Conservation (phyloP, 2,797 vertebrate species). For the Cryptoblepharus egeriae region DNA sequence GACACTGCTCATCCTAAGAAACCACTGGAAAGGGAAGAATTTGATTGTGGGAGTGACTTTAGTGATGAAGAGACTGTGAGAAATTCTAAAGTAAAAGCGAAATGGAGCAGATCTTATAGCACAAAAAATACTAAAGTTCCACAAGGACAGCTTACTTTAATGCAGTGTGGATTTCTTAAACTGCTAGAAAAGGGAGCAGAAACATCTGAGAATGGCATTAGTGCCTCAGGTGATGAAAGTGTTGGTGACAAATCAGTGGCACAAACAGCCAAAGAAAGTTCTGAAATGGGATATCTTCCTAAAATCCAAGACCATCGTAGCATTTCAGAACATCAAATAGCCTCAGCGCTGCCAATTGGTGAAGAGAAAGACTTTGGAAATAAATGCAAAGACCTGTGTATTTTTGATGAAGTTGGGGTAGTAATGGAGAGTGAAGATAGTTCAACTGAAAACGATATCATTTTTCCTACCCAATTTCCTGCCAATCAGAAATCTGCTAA, state of each 20-base stretch:
- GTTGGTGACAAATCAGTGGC: constrained; percentile 49
- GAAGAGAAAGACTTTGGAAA: constrained; percentile 50
- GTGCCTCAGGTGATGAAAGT: constrained; percentile 32
- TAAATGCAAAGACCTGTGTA: constrained; percentile 21
- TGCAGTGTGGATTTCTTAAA: constrained; percentile 84
- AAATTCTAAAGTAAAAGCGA: constrained; percentile 57
- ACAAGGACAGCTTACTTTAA: constrained; percentile 78
- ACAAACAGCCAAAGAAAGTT: constrained; percentile 61
- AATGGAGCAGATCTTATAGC: constrained; percentile 46
- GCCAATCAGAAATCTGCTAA: constrained; percentile 42
- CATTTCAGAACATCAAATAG: constrained; percentile 34
- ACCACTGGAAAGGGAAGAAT: constrained; percentile 49
- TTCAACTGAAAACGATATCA: constrained; percentile 66
- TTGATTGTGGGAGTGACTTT: constrained; percentile 82
- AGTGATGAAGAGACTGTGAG: constrained; percentile 85
- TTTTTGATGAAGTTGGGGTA: constrained; percentile 36
- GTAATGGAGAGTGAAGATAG: constrained; percentile 64
- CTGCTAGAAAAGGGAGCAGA: constrained; percentile 74
- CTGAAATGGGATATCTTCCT: constrained; percentile 21
- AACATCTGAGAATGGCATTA: constrained; percentile 48
- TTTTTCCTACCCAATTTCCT: constrained; percentile 68
- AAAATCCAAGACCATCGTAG: constrained; percentile 36
- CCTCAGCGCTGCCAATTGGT: constrained; percentile 54
- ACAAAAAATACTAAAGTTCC: constrained; percentile 29
- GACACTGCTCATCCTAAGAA: background rate